Base-by-base conservation (phyloP, 2,113 vertebrate genomes). In the Haemorhous mexicanus region DNA sequence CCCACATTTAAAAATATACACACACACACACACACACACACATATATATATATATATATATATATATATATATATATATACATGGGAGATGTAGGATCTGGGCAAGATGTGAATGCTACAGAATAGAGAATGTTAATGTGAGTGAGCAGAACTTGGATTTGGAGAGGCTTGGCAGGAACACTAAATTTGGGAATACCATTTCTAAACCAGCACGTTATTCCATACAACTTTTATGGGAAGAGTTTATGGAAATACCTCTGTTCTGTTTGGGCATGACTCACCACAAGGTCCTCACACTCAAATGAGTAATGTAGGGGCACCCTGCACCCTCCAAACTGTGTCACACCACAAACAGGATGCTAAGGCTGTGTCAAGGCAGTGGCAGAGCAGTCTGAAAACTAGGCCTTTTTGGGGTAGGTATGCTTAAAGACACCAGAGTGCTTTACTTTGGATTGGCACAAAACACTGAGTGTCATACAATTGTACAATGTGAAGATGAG, bases 241-340 rank as follows among this genome's bases (percentile, higher is more conserved):
- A 4, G 6, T 50, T 63, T 70, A 28, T n/a, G 33, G 73, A 89
- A 89, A 73, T 20, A 50, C 3, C 14, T 62, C 56, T 90, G 47
- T 50, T 37, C 26, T 11, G 4, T 20, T n/a, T 66, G 43, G 32
- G 46, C 12, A 70, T 3, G 22, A 56, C 13, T 52, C 17, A 5
- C 16, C 27, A 49, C 6, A 13, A 84, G 16, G 11, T 52, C 10
- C 20, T 43, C 11, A 10, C 9, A 33, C 9, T 43, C 46, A n/a
- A 26, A 75, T 3, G 4, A 70, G 26, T 23, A 27, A 80, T 43
- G 28, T 58, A 18, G 19, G 46, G 13, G 41, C 41, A 27, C 6
- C 16, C 16, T 8, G 0, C 3, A 0, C 28, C 22, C 37, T 50
- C 27, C 0, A 0, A 17, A 11, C 11, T 43, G 9, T 24, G 17